phyloP scores from a whole-genome alignment of 1,140 invertebrate genomes.

The Drosophila ambigua region DNA sequence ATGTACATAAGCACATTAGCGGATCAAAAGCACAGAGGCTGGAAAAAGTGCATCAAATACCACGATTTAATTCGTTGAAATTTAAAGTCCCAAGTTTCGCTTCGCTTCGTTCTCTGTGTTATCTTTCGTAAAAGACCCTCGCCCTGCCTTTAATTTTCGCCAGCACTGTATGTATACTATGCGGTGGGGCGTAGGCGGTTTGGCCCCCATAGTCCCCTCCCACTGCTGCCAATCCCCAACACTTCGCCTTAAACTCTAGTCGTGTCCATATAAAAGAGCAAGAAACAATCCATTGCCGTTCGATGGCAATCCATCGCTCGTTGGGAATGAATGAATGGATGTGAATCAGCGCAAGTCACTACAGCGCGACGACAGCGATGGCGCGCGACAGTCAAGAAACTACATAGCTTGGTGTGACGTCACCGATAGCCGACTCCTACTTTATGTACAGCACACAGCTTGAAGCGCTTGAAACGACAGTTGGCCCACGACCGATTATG shows the following conservation, averaged over 20 bases:
- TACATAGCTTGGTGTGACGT: slow-evolving; percentile 59
- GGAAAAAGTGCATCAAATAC: neutral
- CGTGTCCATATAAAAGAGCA: slow-evolving; percentile 24
- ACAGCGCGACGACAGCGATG: slow-evolving; percentile 10
- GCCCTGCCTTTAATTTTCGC: slow-evolving; percentile 10
- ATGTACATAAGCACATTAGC: slow-evolving; percentile 23
- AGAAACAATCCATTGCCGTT: slow-evolving; percentile 48
- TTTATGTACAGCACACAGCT: slow-evolving; percentile 5
- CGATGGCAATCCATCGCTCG: slow-evolving; percentile 44
- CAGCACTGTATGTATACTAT: slow-evolving; percentile 33
- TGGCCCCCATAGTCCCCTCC: no score
- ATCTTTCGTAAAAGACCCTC: slow-evolving; percentile 11
- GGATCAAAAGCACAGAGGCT: slow-evolving; percentile 10
- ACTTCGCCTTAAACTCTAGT: slow-evolving; percentile 53
- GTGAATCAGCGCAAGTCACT: slow-evolving; percentile 59
- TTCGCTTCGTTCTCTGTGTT: slow-evolving; percentile 26
- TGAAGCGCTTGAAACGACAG: no score
- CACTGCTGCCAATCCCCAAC: no score
- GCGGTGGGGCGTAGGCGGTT: slow-evolving; percentile 34
- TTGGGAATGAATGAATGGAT: slow-evolving; percentile 37
- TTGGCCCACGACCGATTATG: slow-evolving; percentile 36
- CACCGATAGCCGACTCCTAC: slow-evolving; percentile 39
- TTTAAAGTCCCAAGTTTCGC: slow-evolving; percentile 8
- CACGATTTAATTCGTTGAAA: neutral
- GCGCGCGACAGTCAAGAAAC: slow-evolving; percentile 40